Conservation (phyloP, 2,888 invertebrate species). For the Acleris sparsana region DNA sequence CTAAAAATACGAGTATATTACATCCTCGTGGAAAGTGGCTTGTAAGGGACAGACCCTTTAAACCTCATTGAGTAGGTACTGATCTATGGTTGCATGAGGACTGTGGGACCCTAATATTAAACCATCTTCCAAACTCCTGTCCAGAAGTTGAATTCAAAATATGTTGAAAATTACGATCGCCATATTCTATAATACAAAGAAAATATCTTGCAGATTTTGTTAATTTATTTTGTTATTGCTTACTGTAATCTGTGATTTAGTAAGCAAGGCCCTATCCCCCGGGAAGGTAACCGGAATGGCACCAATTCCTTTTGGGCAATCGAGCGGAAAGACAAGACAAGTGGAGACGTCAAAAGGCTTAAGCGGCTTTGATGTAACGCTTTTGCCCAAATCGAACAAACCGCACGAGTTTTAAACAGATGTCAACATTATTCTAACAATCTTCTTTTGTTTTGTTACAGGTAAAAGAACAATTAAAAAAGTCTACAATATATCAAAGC, state of each 20-base stretch:
- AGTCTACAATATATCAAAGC: constrained; percentile 13
- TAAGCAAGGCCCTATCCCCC: background rate
- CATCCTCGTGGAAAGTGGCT: no score
- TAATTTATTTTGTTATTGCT: no score
- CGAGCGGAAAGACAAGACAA: constrained; percentile 24
- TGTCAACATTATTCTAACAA: constrained; percentile 13
- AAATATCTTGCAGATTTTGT: no score
- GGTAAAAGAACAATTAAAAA: constrained; percentile 19
- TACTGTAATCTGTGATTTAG: background rate
- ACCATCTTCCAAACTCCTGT: no score
- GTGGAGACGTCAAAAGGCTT: constrained; percentile 10
- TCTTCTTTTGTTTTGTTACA: constrained; percentile 15
- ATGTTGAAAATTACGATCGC: no score
- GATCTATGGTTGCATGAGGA: no score
- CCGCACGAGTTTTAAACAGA: constrained; percentile 1
- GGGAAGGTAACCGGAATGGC: constrained; percentile 13
- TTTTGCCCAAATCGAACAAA: constrained; percentile 1
- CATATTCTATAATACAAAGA: no score
- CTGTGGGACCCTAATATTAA: no score
- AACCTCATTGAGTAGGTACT: no score
- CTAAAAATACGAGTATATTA: no score
- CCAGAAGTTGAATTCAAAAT: no score
- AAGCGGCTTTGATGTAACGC: constrained; percentile 16
- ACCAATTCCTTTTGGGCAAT: constrained; percentile 25
- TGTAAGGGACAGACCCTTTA: no score